A percentile compares a stretch with the other conserved stretches of the same genome.
These are phyloP conservation scores for Cepphus grylle DNA, from an alignment of 2,113 vertebrate genomes.

Conservation along the genomic window DNA sequence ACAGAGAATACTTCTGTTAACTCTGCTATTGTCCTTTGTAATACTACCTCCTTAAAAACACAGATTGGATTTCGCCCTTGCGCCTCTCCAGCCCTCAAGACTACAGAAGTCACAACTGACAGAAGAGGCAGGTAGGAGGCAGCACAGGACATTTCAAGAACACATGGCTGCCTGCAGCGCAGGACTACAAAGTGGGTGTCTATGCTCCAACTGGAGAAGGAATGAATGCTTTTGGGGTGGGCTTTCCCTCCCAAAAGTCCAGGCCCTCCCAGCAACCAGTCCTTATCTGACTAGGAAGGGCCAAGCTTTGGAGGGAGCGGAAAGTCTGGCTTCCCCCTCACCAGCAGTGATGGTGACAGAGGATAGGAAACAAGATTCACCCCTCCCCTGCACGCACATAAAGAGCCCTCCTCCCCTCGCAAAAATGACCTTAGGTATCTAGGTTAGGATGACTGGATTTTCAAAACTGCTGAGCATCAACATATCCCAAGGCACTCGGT, in stretches of 20 bases:
- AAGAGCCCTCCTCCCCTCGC: slow-evolving; percentile 18
- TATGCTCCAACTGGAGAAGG: background rate
- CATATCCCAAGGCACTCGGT: slow-evolving; percentile 34
- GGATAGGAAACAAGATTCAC: slow-evolving; percentile 10
- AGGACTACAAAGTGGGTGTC: background rate
- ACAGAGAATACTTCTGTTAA: slow-evolving; percentile 65
- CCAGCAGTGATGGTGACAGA: background rate
- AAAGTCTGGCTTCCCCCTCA: background rate
- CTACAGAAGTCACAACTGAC: background rate
- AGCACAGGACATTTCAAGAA: slow-evolving; percentile 67
- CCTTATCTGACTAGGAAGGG: background rate
- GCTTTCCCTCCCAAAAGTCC: background rate
- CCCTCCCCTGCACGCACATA: background rate
- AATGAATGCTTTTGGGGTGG: background rate
- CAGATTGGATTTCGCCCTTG: background rate
- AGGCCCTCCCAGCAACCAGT: background rate
- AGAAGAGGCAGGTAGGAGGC: slow-evolving; percentile 71
- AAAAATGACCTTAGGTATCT: slow-evolving; percentile 47
- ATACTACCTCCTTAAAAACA: slow-evolving; percentile 26
- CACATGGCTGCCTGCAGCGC: slow-evolving; percentile 45
- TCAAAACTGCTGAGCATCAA: slow-evolving; percentile 57
- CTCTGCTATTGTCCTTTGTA: slow-evolving; percentile 47
- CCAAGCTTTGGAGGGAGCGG: background rate
- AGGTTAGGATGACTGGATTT: slow-evolving; percentile 53
- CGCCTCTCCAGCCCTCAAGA: background rate